Evolutionary conservation across 2,888 invertebrate genomes (phyloP).

Genomic region (Dryocosmus kuriphilus): DNA sequence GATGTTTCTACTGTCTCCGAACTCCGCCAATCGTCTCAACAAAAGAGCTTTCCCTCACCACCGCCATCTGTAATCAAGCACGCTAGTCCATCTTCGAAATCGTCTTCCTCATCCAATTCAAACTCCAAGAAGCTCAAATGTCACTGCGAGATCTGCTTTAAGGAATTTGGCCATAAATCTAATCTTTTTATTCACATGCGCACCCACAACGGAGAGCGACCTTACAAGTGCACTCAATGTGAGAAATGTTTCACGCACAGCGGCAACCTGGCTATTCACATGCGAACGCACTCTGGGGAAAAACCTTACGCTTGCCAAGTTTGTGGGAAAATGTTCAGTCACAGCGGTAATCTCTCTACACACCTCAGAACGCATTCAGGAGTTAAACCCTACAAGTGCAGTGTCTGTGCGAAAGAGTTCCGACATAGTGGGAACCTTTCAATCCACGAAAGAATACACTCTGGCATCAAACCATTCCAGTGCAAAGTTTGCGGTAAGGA

Average conservation of each 20-base stretch:
- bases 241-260: conserved; percentile 76
- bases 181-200: conserved; percentile 76
- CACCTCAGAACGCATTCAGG: conserved; percentile 75
- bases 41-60: conserved; percentile 53
- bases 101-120: conserved; percentile 51
- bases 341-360: conserved; percentile 75
- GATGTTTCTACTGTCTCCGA: conserved; percentile 52
- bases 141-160: conserved; percentile 75
- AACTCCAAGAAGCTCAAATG: conserved; percentile 71
- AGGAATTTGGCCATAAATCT: conserved; percentile 76
- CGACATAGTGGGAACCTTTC: conserved; percentile 76
- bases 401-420: conserved; percentile 74
- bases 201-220: conserved; percentile 75
- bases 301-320: conserved; percentile 75
- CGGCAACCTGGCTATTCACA: conserved; percentile 75
- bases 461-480: conserved; percentile 76
- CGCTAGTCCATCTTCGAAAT: conserved; percentile 69
- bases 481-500: conserved; percentile 76
- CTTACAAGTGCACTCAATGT: conserved; percentile 75
- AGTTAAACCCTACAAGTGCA: conserved; percentile 75
- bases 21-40: conserved; percentile 43
- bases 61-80: conserved; percentile 62
- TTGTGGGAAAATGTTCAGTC: conserved; percentile 76
- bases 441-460: conserved; percentile 76
- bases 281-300: conserved; percentile 76